A percentile compares a stretch with the other conserved stretches of the same genome.
Conservation (phyloP, 1,140 invertebrate species). For the Nasonia longicornis region DNA sequence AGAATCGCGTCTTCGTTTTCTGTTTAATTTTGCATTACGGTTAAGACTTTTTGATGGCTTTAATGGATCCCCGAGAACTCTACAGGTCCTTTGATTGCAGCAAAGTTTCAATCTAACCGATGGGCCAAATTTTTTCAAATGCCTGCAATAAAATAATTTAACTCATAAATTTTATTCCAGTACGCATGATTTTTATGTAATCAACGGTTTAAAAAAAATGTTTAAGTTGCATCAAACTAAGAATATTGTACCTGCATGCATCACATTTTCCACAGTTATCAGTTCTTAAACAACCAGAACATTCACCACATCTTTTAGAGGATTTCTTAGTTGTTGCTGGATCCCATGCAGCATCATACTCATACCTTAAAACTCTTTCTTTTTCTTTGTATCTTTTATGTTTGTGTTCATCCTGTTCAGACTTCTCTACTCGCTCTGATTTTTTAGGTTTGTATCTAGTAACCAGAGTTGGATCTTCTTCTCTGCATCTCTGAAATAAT, state of each 20-base stretch:
- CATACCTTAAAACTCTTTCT: slow-evolving; percentile 57
- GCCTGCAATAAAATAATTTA: slow-evolving; percentile 63
- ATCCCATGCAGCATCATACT: slow-evolving; percentile 61
- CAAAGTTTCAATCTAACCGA: slow-evolving; percentile 78
- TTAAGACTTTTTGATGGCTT: slow-evolving; percentile 65
- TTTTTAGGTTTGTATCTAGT: slow-evolving; percentile 83
- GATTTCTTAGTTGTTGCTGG: slow-evolving; percentile 59
- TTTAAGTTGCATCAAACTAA: not conserved
- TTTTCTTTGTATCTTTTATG: slow-evolving; percentile 65
- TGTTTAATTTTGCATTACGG: slow-evolving; percentile 60
- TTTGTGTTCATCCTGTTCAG: slow-evolving; percentile 68
- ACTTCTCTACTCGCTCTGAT: slow-evolving; percentile 63
- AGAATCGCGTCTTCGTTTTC: slow-evolving; percentile 68
- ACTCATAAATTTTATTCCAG: not conserved
- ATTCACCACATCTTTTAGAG: slow-evolving; percentile 82
- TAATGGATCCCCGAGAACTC: slow-evolving; percentile 61
- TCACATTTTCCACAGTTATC: slow-evolving; percentile 91
- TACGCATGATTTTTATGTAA: not conserved
- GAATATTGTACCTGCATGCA: slow-evolving; percentile 72
- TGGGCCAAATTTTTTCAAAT: slow-evolving; percentile 82
- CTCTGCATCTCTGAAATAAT: slow-evolving; percentile 74
- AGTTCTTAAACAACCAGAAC: slow-evolving; percentile 82
- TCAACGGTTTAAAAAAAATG: not conserved
- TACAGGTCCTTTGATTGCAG: slow-evolving; percentile 70
- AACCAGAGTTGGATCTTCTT: slow-evolving; percentile 84